Evolutionary conservation across 1,140 invertebrate species (phyloP).

Genomic region (Tetramorium parvispinum): DNA sequence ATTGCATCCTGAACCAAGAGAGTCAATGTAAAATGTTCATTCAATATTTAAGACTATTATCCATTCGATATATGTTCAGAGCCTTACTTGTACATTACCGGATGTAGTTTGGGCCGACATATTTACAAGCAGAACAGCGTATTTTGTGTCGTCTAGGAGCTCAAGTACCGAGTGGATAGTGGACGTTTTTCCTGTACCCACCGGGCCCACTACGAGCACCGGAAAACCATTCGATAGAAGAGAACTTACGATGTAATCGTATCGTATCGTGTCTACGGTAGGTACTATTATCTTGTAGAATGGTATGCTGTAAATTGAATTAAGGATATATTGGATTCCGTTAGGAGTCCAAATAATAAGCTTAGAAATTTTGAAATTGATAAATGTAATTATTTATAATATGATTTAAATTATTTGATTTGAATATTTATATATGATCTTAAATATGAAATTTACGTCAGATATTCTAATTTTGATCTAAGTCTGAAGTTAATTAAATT

Average conservation of each 20-base stretch:
- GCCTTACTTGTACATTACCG: slow-evolving; percentile 88
- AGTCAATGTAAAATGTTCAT: slow-evolving; percentile 26
- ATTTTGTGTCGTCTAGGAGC: slow-evolving; percentile 88
- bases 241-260: slow-evolving; percentile 89
- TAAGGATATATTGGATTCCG: neutral
- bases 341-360: neutral
- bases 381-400: neutral
- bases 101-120: slow-evolving; percentile 95
- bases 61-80: neutral
- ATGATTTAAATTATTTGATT: neutral
- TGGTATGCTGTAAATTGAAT: slow-evolving; percentile 87
- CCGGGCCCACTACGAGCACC: slow-evolving; percentile 91
- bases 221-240: slow-evolving; percentile 89
- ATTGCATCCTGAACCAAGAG: slow-evolving; percentile 87
- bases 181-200: slow-evolving; percentile 94
- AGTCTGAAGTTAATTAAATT: neutral
- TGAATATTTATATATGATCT: neutral
- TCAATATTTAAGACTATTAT: slow-evolving; percentile 14
- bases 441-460: neutral
- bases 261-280: slow-evolving; percentile 93
- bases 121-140: slow-evolving; percentile 91
- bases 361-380: slow-evolving; percentile 7
- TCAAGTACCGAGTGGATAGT: slow-evolving; percentile 89
- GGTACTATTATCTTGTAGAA: slow-evolving; percentile 94
- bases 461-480: neutral